Percentiles rank a stretch among this genome's conserved stretches.
phyloP scores from a whole-genome alignment of 2,113 vertebrate species.

The Albula goreensis region DNA sequence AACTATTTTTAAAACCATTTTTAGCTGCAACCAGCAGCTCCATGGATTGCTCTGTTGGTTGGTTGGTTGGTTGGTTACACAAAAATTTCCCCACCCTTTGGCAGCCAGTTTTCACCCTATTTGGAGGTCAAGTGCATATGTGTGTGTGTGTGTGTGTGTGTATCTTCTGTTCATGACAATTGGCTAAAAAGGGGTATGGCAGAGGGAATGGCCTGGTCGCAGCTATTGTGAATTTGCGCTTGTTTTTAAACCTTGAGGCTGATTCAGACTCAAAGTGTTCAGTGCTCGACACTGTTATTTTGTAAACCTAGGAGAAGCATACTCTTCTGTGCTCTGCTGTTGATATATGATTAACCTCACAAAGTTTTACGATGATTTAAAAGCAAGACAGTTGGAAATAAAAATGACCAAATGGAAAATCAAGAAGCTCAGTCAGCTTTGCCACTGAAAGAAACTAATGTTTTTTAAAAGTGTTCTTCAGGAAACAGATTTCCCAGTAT shows the following conservation, averaged over 20 bases:
- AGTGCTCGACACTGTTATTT: background rate
- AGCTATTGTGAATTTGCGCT: no score
- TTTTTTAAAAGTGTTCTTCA: background rate
- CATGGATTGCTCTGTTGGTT: no score
- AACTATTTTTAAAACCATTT: background rate
- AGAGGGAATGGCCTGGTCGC: no score
- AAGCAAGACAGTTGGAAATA: background rate
- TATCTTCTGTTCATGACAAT: no score
- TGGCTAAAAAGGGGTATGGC: no score
- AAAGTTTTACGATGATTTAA: background rate
- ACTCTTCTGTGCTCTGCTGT: background rate
- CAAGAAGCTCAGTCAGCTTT: background rate
- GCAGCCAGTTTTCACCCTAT: no score
- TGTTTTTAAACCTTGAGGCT: no score
- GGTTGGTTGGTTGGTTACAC: no score
- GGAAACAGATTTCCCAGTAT: background rate
- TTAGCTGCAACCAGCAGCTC: no score
- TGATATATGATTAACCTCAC: background rate
- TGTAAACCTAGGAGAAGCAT: background rate
- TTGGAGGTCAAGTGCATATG: no score
- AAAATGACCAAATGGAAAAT: background rate
- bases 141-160: no score
- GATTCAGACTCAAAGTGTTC: background rate
- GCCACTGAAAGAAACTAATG: background rate
- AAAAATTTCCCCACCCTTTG: no score